phyloP scores from a whole-genome alignment of 2,113 vertebrate species.

The Thomomys bottae region DNA sequence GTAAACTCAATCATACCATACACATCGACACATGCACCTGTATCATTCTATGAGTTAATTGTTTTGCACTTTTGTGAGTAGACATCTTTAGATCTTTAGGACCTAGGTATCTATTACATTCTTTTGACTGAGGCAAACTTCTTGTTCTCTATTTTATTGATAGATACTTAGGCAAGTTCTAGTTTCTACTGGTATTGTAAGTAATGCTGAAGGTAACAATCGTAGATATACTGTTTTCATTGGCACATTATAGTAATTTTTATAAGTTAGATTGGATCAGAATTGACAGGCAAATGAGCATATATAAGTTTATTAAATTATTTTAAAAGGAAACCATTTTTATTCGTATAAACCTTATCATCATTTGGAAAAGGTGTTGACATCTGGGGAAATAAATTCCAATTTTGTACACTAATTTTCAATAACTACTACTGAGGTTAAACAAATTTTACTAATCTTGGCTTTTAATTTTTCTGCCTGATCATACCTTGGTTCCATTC shows the following conservation, averaged over 20 bases:
- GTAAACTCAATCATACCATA: neutral
- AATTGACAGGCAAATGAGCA: neutral
- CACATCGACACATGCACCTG: neutral
- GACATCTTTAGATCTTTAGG: neutral
- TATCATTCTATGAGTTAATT: neutral
- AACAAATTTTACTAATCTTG: neutral
- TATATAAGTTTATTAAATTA: conserved; percentile 1
- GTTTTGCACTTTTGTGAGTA: neutral
- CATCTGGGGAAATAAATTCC: neutral
- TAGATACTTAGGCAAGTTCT: neutral
- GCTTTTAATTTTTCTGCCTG: neutral
- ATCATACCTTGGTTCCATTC: neutral
- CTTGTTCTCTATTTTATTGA: neutral
- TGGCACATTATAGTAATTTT: neutral
- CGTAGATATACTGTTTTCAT: neutral
- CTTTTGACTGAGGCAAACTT: neutral
- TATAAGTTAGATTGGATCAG: neutral
- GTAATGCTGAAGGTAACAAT: neutral
- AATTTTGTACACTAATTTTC: neutral
- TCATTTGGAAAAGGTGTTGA: neutral
- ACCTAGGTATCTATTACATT: neutral
- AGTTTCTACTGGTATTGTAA: neutral
- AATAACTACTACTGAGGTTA: neutral
- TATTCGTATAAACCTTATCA: neutral
- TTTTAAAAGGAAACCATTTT: neutral